These are phyloP conservation scores for Caradrina kadenii DNA, from an alignment of 2,888 invertebrate genomes.

Conservation along the genomic window DNA sequence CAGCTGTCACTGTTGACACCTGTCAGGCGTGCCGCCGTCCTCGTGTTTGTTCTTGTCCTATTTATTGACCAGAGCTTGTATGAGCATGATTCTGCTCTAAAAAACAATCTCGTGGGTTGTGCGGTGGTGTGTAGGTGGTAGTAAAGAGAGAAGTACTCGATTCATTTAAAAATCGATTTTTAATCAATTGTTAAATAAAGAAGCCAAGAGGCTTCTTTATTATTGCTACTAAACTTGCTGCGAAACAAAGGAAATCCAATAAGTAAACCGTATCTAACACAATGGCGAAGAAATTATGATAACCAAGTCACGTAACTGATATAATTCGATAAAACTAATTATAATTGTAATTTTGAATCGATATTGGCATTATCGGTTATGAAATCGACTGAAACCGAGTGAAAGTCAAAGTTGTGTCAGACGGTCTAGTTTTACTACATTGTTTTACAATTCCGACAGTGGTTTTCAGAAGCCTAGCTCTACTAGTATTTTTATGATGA, in stretches of 20 bases:
- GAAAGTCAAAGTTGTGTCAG: slow-evolving; percentile 34
- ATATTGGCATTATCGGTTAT: slow-evolving; percentile 23
- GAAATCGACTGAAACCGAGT: slow-evolving; percentile 23
- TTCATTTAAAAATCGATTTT: too few species aligned
- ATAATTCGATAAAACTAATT: slow-evolving; percentile 50
- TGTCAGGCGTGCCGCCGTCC: neutral
- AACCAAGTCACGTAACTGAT: slow-evolving; percentile 41
- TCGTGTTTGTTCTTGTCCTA: too few species aligned
- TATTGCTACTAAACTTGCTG: neutral
- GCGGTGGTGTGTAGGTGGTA: too few species aligned
- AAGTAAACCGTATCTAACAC: slow-evolving; percentile 26
- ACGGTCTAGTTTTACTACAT: neutral
- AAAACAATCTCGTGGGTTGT: too few species aligned
- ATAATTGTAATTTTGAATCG: slow-evolving; percentile 32
- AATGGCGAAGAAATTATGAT: slow-evolving; percentile 25
- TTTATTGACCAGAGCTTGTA: too few species aligned
- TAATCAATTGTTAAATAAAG: too few species aligned
- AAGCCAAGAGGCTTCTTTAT: too few species aligned
- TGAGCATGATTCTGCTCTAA: too few species aligned
- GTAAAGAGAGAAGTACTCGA: too few species aligned
- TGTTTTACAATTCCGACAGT: slow-evolving; percentile 6
- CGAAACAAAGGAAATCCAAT: neutral
- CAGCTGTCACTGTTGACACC: neutral
- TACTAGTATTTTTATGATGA: too few species aligned
- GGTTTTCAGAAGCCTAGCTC: neutral